These are phyloP conservation scores for Psophia crepitans DNA, from an alignment of 2,113 vertebrate species.

Conservation along the genomic window DNA sequence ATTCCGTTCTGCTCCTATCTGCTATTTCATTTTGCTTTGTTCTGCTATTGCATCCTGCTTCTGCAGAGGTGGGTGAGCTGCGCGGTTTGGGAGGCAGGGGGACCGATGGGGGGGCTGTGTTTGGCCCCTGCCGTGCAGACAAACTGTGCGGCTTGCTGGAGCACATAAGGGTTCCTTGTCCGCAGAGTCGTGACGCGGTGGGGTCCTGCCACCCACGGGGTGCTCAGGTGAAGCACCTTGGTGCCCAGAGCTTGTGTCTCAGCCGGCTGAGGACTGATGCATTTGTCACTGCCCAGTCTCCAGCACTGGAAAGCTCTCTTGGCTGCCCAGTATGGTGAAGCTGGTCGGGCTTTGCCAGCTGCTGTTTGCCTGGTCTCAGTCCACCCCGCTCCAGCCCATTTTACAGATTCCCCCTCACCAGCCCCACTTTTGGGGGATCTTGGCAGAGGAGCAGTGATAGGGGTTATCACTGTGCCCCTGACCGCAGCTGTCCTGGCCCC, in stretches of 20 bases:
- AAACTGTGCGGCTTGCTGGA: not conserved
- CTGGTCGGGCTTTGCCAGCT: not conserved
- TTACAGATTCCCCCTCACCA: not conserved
- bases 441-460: not conserved
- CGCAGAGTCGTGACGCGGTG: fast-evolving
- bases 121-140: not conserved
- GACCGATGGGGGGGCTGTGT: not conserved
- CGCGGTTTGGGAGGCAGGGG: not conserved
- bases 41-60: not conserved
- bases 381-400: not conserved
- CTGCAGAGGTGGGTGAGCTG: not conserved
- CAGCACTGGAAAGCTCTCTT: not conserved
- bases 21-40: not conserved
- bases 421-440: not conserved
- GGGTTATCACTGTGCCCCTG: fast-evolving
- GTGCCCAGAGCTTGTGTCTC: not conserved
- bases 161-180: not conserved
- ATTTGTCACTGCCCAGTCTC: not conserved
- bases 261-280: not conserved
- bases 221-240: not conserved
- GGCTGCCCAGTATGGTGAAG: not conserved
- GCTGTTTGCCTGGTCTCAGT: not conserved
- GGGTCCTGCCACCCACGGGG: not conserved
- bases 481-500: not conserved
- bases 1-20: not conserved